Conservation (phyloP, 2,888 invertebrate genomes). For the Drosophila rubida region DNA sequence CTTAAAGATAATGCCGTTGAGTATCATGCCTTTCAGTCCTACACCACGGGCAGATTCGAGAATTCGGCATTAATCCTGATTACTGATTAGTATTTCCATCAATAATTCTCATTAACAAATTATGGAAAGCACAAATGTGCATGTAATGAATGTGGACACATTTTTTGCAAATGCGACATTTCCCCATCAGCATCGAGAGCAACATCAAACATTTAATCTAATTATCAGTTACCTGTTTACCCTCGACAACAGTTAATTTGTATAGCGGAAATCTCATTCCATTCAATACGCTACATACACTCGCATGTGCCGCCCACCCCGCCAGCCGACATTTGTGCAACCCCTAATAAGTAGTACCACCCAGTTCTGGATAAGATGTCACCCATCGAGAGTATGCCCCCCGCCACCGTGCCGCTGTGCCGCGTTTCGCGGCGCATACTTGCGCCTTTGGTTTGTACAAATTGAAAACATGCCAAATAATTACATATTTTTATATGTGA, state of each 20-base stretch:
- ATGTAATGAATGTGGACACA: conserved; percentile 4
- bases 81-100: conserved; percentile 5
- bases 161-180: conserved; percentile 12
- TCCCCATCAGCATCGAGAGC: conserved; percentile 10
- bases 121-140: conserved; percentile 5
- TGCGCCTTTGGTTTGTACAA: conserved; percentile 58
- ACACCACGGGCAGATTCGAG: not conserved
- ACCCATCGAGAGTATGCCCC: not conserved
- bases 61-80: not conserved
- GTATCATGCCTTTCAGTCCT: conserved; percentile 3
- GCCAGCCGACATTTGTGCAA: conserved; percentile 11
- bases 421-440: not conserved
- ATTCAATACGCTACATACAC: conserved; percentile 10
- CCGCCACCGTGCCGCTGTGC: not conserved
- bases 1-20: conserved; percentile 11
- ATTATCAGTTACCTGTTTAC: conserved; percentile 55
- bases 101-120: conserved; percentile 25
- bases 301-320: not conserved
- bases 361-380: not conserved
- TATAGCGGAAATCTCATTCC: conserved; percentile 63
- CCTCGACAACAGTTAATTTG: conserved; percentile 52
- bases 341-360: conserved; percentile 1
- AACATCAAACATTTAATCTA: conserved; percentile 45
- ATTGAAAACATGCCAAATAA: conserved; percentile 77
- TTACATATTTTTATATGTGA: conserved; percentile 76